phyloP scores from a whole-genome alignment of 2,113 vertebrate genomes.

The Plestiodon gilberti region DNA sequence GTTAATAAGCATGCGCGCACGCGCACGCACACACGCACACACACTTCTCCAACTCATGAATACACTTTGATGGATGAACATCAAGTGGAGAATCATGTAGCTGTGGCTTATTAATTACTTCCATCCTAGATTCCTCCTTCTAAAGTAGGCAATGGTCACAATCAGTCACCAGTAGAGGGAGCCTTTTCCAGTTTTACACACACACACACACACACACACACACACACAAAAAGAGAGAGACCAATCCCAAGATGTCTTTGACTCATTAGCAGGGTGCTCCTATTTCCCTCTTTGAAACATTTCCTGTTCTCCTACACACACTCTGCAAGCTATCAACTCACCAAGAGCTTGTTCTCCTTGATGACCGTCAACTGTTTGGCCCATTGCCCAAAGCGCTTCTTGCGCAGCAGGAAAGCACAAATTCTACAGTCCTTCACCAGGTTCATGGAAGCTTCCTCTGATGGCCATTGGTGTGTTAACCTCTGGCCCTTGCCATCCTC shows the following conservation, averaged over 20 bases:
- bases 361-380: conserved; percentile 94
- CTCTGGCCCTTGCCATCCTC: conserved; percentile 89
- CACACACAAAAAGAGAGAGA: neutral
- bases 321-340: conserved; percentile 63
- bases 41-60: neutral
- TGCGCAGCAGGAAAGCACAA: conserved; percentile 93
- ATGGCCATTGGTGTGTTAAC: conserved; percentile 86
- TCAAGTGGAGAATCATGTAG: neutral
- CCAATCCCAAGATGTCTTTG: neutral
- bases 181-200: fast-evolving
- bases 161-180: fast-evolving
- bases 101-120: neutral
- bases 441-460: conserved; percentile 86
- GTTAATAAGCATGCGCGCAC: neutral
- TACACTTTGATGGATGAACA: neutral
- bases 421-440: conserved; percentile 91
- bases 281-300: neutral
- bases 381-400: conserved; percentile 98
- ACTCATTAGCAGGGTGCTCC: neutral
- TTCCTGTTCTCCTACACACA: fast-evolving
- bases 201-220: fast-evolving
- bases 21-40: neutral
- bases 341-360: conserved; percentile 92
- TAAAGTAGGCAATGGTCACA: neutral
- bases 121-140: neutral